Evolutionary conservation across 2,797 vertebrate species (phyloP), one percentile per base, ranked within the genome.

Genomic region (Clamator glandarius): DNA sequence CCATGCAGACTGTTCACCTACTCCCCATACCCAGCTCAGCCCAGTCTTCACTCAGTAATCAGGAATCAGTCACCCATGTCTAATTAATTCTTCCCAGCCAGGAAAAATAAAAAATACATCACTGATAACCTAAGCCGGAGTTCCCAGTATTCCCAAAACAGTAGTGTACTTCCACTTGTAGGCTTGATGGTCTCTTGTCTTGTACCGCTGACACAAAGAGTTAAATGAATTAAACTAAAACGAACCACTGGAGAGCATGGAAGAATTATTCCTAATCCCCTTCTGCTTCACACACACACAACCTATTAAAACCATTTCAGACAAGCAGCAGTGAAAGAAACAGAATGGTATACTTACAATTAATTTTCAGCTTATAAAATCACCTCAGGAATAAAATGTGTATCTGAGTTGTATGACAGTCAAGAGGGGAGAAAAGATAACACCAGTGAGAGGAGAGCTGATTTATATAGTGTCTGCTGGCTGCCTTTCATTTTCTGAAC

Each of bases 401-500:
- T 52, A 9, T 70, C 52, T 61, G 20, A 59, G 31, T 52, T 28
- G 18, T 59, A 7, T 13, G 63, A 90, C 66, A 86, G 25, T 51
- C 59, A 73, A 92, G 41, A 92, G 76, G 29, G 42, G 78, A 91
- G 66, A 73, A 78, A 44, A 91, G 61, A 77, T 52, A 90, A 77
- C 12, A 3, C 26, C 26, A 70, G 36, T 8, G 10, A 93, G 42
- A 57, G 54, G 59, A 91, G 36, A 94, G 46, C 35, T 63, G 44
- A 73, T 92, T 95, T 97, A 95, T 84, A 89, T 62, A 76, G 72
- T 61, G 8, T 54, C 63, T 89, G 67, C n/a, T 59, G 19, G 19
- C 51, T 64, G 87, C 73, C 75, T 87, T 91, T 95, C 69, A 13
- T 90, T 86, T 59, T 44, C 74, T 82, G 67, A 93, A 80, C 88